A percentile compares a stretch with the other conserved stretches of the same genome.
phyloP scores from a whole-genome alignment of 2,888 invertebrate species.

The Polia nebulosa region DNA sequence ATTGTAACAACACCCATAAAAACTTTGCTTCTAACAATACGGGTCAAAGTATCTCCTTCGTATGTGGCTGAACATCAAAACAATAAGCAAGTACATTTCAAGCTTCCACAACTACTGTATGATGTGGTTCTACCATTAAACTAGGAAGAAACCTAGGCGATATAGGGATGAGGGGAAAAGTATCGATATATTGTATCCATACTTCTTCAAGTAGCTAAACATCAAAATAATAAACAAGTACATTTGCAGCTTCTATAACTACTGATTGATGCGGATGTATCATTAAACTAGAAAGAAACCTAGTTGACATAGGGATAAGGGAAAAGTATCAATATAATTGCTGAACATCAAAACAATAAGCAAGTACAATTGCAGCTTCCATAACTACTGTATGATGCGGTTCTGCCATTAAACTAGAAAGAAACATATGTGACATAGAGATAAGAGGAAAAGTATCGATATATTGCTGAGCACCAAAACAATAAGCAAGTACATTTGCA shows the following conservation, averaged over 20 bases:
- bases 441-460: neutral
- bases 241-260: no score
- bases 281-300: no score
- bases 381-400: conserved; percentile 39
- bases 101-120: conserved; percentile 29
- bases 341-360: conserved; percentile 43
- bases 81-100: conserved; percentile 43
- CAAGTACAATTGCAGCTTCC: conserved; percentile 40
- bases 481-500: conserved; percentile 43
- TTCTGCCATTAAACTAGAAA: conserved; percentile 68
- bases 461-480: conserved; percentile 40
- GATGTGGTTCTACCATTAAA: conserved; percentile 63
- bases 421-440: conserved; percentile 60
- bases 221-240: no score
- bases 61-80: conserved; percentile 42
- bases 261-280: no score
- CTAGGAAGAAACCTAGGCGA: conserved; percentile 66
- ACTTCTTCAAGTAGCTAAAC: neutral
- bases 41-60: conserved; percentile 31
- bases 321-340: no score
- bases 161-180: conserved; percentile 16
- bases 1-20: conserved; percentile 17
- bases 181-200: neutral
- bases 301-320: no score
- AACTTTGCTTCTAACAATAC: conserved; percentile 31